These are phyloP conservation scores for Solenodon paradoxus DNA, from an alignment of 2,113 vertebrate genomes.

Conservation along the genomic window DNA sequence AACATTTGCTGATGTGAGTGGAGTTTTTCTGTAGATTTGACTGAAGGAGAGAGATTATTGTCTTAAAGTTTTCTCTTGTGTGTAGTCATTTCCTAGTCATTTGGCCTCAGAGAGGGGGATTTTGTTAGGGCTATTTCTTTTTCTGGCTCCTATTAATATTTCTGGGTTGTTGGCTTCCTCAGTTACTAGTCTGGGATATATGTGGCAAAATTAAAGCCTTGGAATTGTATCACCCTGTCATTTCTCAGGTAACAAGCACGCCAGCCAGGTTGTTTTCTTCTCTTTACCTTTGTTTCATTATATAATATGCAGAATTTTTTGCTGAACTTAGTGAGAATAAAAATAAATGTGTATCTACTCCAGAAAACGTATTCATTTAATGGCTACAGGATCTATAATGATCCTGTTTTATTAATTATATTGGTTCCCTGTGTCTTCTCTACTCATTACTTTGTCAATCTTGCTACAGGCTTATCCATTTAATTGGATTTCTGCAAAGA, in stretches of 20 bases:
- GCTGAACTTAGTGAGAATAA: not conserved
- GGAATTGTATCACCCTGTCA: not conserved
- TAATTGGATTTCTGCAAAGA: too few relatives aligned
- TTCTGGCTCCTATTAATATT: not conserved
- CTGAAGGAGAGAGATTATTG: not conserved
- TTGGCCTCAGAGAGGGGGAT: not conserved
- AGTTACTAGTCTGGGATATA: not conserved
- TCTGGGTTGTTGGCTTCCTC: not conserved
- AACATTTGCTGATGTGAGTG: not conserved
- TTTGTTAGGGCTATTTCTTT: not conserved
- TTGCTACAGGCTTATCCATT: too few relatives aligned
- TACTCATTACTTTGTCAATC: not conserved
- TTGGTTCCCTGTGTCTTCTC: not conserved
- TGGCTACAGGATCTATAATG: not conserved
- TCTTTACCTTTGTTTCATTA: not conserved
- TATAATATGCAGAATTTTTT: not conserved
- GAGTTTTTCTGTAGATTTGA: not conserved
- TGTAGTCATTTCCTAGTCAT: not conserved
- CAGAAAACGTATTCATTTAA: not conserved
- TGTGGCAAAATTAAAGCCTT: not conserved
- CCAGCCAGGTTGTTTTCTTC: not conserved
- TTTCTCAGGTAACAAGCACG: not conserved
- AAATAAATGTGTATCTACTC: not conserved
- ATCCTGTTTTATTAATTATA: not conserved
- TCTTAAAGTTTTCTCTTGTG: not conserved